A percentile compares a stretch with the other conserved stretches of the same genome.
phyloP scores from a whole-genome alignment of 2,797 vertebrate genomes.

The Vipera ursinii region DNA sequence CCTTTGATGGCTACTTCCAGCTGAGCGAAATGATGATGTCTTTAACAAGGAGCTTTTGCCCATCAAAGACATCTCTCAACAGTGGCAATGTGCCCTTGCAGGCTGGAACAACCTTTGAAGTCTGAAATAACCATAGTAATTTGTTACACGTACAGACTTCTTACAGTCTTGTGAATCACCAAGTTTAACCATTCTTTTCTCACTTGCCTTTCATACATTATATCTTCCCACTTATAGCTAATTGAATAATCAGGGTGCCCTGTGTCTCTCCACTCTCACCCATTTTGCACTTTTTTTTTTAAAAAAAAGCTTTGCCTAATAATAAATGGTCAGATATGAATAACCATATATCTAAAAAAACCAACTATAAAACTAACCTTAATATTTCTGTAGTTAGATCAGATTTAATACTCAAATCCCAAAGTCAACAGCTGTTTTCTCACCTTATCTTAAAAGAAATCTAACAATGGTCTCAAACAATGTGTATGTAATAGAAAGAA shows the following conservation, averaged over 20 bases:
- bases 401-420: background rate
- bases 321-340: background rate
- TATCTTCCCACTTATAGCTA: background rate
- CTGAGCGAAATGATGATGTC: background rate
- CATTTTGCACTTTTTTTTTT: no score
- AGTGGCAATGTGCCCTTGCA: background rate
- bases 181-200: background rate
- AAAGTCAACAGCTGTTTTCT: background rate
- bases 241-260: background rate
- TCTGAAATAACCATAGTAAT: background rate
- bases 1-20: background rate
- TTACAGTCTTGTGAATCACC: background rate
- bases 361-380: background rate
- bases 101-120: background rate
- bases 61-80: background rate
- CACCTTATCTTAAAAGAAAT: background rate
- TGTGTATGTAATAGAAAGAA: background rate
- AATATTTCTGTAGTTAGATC: background rate
- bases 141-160: background rate
- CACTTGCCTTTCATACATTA: background rate
- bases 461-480: background rate
- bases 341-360: background rate
- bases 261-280: background rate
- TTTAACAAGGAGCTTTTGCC: background rate
- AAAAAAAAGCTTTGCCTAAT: background rate